Percentiles rank a stretch among this genome's conserved stretches.
These are phyloP conservation scores for Leptopilina boulardi DNA, from an alignment of 1,140 invertebrate species.

Conservation along the genomic window DNA sequence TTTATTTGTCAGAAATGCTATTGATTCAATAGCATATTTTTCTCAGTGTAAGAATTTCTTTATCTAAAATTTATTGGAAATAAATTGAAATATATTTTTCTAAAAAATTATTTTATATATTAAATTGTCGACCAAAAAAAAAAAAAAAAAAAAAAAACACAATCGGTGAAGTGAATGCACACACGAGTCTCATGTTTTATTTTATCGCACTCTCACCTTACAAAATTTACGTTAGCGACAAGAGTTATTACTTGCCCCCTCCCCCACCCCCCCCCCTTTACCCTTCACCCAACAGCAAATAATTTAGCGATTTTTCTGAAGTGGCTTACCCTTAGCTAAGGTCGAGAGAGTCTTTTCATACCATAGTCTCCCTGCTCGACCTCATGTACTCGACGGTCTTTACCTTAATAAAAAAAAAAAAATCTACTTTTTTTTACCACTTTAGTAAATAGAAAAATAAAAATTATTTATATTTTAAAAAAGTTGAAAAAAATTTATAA, in stretches of 20 bases:
- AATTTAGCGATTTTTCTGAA: conserved; percentile 38
- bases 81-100: background rate
- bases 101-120: background rate
- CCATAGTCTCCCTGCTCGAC: background rate
- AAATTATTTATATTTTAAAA: background rate
- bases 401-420: no score
- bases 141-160: background rate
- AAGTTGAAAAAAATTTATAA: no score
- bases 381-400: no score
- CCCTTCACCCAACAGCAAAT: no score
- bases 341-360: conserved; percentile 2
- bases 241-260: conserved; percentile 14
- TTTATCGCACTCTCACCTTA: background rate
- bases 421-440: background rate
- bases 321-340: background rate
- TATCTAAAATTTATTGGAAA: background rate
- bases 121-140: no score
- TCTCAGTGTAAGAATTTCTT: no score
- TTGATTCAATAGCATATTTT: no score
- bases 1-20: no score
- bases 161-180: background rate
- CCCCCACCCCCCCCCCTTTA: no score
- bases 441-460: background rate
- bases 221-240: background rate
- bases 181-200: background rate